These are phyloP conservation scores for Pantala flavescens DNA, from an alignment of 1,140 invertebrate genomes.

Conservation along the genomic window DNA sequence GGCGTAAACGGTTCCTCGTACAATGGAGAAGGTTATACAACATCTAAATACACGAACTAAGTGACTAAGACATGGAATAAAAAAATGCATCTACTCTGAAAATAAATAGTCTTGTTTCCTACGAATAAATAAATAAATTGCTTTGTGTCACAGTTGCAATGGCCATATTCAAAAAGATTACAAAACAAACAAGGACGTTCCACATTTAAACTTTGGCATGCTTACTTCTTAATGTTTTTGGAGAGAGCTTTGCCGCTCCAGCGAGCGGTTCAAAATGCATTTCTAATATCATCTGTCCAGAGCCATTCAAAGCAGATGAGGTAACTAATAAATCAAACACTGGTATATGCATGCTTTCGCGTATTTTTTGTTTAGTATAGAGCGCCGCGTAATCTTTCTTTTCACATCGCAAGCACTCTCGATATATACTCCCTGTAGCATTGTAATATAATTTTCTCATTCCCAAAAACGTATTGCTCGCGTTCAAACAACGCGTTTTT, in stretches of 20 bases:
- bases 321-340: no score
- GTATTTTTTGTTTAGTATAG: no score
- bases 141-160: background rate
- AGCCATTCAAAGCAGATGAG: no score
- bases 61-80: background rate
- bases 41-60: background rate
- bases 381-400: no score
- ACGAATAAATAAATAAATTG: constrained; percentile 1
- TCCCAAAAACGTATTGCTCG: no score
- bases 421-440: no score
- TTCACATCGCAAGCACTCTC: no score
- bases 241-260: background rate
- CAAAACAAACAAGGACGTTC: background rate
- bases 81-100: background rate
- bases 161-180: background rate
- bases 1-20: background rate
- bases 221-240: background rate
- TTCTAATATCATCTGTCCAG: no score
- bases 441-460: no score
- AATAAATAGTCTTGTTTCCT: background rate
- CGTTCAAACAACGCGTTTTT: no score
- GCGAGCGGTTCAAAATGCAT: background rate
- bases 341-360: no score
- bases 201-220: background rate
- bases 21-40: background rate